Conservation (phyloP, 1,140 invertebrate genomes). For the Aphis craccivora region DNA sequence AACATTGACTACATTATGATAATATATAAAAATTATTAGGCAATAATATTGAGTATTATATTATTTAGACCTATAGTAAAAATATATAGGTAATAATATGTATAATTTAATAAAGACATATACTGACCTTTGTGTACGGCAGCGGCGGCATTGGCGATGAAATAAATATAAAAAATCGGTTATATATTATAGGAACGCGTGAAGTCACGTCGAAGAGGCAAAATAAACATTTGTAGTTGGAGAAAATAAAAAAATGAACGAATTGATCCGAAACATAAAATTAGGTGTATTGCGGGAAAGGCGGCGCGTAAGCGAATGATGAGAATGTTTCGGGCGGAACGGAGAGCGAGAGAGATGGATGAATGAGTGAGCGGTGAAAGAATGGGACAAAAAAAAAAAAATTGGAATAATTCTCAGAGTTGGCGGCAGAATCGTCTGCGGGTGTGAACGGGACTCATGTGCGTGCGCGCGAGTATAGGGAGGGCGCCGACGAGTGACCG, state of each 20-base stretch:
- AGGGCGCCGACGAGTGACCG: background rate
- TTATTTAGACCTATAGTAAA: background rate
- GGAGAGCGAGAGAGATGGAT: background rate
- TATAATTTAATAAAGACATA: background rate
- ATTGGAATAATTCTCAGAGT: background rate
- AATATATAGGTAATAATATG: background rate
- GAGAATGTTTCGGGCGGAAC: conserved; percentile 4
- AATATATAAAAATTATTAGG: background rate
- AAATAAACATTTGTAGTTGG: background rate
- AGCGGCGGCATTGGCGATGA: background rate
- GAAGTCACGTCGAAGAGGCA: background rate
- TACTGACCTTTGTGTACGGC: background rate
- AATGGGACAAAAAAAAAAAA: background rate
- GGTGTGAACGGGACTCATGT: background rate
- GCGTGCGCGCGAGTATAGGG: background rate
- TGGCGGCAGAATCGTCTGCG: background rate
- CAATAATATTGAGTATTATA: background rate
- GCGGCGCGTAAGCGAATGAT: background rate
- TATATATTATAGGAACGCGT: background rate
- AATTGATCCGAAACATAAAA: background rate
- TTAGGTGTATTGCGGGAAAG: background rate
- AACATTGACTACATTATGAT: background rate
- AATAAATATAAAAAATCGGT: background rate
- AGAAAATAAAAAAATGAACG: background rate
- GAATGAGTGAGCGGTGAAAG: background rate